Evolutionary conservation across 2,113 vertebrate species (phyloP), one percentile per base, ranked within the genome.

Genomic region (Ciconia stormi): DNA sequence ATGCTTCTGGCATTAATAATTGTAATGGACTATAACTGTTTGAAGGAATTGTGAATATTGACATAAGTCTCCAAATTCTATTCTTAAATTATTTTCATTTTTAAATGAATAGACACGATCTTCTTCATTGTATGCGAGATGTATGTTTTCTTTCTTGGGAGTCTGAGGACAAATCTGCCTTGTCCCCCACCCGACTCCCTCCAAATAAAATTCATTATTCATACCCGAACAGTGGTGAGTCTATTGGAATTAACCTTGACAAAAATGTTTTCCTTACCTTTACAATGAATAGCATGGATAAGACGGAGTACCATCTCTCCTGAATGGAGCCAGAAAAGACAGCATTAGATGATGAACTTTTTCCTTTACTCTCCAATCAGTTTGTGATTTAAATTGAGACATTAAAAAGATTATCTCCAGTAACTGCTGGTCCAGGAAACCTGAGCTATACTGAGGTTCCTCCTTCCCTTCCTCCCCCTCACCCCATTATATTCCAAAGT

Each of bases 181-280:
- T 80, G 65, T 93, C 49, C 93, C 85, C 65, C 27, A 82, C 47
- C 49, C 10, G 5, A 93, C 73, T 94, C 86, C 86, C 93, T 91
- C 80, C 83, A 85, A 97, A 96, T 94, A 94, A 93, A 96, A 97
- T 97, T 88, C 55, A 77, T 96, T 96, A 87, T 97, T 96, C 89
- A 80, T 98, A 93, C 78, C 58, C 82, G 82, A 95, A 76, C 56
- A 92, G 77, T 97, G 89, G 77, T 93, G 90, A 96, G 55, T 96
- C 92, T 97, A 96, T 97, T 98, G 91, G 87, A 96, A 97, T 98
- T 97, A 97, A 94, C 89, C 87, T 96, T 91, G 80, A 79, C 76
- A 93, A 47, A 86, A 80, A 90, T 86, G 52, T 89, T 98, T 95
- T 89, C 82, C 93, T 97, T 98, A 83, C 44, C 66, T 95, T 95